These are phyloP conservation scores for Phylloscopus collybita DNA, from an alignment of 2,797 vertebrate species.

Conservation along the genomic window DNA sequence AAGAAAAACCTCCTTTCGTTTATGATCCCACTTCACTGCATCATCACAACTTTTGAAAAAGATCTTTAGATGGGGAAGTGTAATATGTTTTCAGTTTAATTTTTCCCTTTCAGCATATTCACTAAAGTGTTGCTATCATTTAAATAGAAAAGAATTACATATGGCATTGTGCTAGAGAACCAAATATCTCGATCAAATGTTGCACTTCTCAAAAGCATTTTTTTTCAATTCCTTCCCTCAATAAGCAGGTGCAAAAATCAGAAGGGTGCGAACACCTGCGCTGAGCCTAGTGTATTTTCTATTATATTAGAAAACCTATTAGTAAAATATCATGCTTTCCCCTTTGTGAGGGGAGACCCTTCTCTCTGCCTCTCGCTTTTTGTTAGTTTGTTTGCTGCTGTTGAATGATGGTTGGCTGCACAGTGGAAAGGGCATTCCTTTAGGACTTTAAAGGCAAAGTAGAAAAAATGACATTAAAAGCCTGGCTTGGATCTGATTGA, in stretches of 20 bases:
- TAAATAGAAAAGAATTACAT: not conserved
- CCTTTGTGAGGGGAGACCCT: slow-evolving; percentile 17
- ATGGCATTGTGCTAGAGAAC: not conserved
- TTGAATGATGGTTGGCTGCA: slow-evolving; percentile 71
- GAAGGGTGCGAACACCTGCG: not conserved
- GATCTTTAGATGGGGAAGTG: not conserved
- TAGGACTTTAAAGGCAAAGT: slow-evolving; percentile 78
- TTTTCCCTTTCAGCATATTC: slow-evolving; percentile 25
- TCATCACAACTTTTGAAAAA: slow-evolving; percentile 6
- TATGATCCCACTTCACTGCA: slow-evolving; percentile 22
- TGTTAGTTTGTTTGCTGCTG: slow-evolving; percentile 76
- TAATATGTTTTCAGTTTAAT: not conserved
- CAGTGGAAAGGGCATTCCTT: slow-evolving; percentile 77
- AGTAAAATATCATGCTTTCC: slow-evolving; percentile 33
- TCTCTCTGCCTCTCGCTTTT: not conserved
- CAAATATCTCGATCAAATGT: not conserved
- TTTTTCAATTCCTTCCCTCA: not conserved
- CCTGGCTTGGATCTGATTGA: slow-evolving; percentile 87
- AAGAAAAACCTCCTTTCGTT: slow-evolving; percentile 43
- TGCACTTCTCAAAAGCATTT: not conserved
- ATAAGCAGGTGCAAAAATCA: not conserved
- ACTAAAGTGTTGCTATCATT: not conserved
- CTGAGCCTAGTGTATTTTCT: not conserved
- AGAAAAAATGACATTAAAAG: slow-evolving; percentile 87
- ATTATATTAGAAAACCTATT: slow-evolving; percentile 44